Conservation (phyloP, 2,888 invertebrate species). For the Smittia aterrima region DNA sequence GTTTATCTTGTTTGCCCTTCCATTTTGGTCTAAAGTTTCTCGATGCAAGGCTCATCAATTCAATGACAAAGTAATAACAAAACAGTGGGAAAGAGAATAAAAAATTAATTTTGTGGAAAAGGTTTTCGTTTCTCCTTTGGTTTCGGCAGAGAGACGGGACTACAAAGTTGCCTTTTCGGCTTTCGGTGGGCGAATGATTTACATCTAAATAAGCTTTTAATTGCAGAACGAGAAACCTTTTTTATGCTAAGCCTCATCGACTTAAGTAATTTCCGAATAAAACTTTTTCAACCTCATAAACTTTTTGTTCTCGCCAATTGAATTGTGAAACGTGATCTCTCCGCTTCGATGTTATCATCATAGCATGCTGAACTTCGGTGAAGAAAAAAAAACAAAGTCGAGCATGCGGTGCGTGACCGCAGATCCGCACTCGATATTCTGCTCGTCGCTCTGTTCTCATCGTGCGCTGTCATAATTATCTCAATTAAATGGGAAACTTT, state of each 20-base stretch:
- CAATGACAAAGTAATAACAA: conserved; percentile 10
- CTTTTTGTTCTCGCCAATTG: too few species aligned
- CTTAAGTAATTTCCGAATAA: neutral
- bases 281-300: neutral
- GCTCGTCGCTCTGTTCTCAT: too few species aligned
- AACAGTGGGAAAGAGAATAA: neutral
- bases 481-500: neutral
- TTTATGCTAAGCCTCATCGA: neutral
- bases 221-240: conserved; percentile 1
- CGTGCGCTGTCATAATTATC: neutral
- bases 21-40: neutral
- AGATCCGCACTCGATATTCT: neutral
- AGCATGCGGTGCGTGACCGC: conserved; percentile 8
- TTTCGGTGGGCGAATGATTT: conserved; percentile 6
- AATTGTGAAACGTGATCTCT: neutral
- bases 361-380: neutral
- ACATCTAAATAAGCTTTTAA: conserved; percentile 26
- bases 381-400: too few species aligned
- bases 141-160: too few species aligned
- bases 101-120: neutral
- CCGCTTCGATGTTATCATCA: neutral
- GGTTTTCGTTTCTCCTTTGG: too few species aligned
- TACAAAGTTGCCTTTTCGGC: neutral
- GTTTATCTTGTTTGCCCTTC: neutral
- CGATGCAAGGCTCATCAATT: neutral